Conservation (phyloP, 2,888 invertebrate species). For the Noctua janthina region DNA sequence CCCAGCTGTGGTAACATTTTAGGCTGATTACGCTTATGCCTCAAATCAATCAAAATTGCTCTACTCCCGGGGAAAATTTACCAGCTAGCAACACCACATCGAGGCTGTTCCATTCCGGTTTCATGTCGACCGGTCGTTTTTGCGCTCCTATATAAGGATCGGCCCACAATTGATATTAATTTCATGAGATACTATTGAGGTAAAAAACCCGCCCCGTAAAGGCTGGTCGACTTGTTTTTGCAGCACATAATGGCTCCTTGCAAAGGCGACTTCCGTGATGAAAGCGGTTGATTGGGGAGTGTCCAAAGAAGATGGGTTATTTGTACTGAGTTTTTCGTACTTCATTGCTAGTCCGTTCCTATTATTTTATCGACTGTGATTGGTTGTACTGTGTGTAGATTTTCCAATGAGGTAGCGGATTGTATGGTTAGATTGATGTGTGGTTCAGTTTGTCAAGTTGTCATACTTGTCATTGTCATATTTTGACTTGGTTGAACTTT, state of each 20-base stretch:
- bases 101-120: constrained; percentile 54
- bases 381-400: constrained; percentile 16
- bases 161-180: constrained; percentile 85
- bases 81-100: constrained; percentile 39
- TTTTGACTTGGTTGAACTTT: not conserved
- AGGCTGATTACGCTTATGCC: not conserved
- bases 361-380: constrained; percentile 24
- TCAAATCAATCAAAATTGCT: not conserved
- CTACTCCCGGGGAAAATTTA: not conserved
- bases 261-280: constrained; percentile 52
- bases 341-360: constrained; percentile 14
- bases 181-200: constrained; percentile 80
- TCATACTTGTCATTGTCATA: not conserved
- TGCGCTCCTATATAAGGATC: constrained; percentile 72
- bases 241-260: constrained; percentile 43
- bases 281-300: constrained; percentile 60
- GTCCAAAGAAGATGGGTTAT: constrained; percentile 43
- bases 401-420: not conserved
- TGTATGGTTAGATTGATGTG: not conserved
- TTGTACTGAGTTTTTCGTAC: constrained; percentile 43
- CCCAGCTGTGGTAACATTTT: not conserved
- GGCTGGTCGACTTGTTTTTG: constrained; percentile 55
- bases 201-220: constrained; percentile 72
- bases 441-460: not conserved
- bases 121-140: constrained; percentile 60